phyloP scores from a whole-genome alignment of 2,113 vertebrate genomes.

The rat (Rattus norvegicus) region GRCr8 NC_086019.1:237318001-237318500 shows the following conservation, averaged over 20 bases:
- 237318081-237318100: neutral
- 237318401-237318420: neutral
- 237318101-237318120: neutral
- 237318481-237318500: slow-evolving; percentile 40
- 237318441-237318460: neutral
- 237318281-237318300: slow-evolving; percentile 51
- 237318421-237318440: neutral
- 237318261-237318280: neutral
- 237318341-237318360: slow-evolving; percentile 50
- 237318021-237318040: neutral
- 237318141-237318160: neutral
- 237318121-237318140: neutral
- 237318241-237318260: neutral
- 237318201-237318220: slow-evolving; percentile 32
- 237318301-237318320: slow-evolving; percentile 35
- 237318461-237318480: slow-evolving; percentile 33
- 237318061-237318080: neutral
- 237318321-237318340: slow-evolving; percentile 32
- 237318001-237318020: neutral
- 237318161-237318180: neutral
- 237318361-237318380: slow-evolving; percentile 59
- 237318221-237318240: slow-evolving; percentile 8
- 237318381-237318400: slow-evolving; percentile 23
- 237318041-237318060: neutral
- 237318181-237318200: slow-evolving; percentile 17